phyloP scores from a whole-genome alignment of 2,888 invertebrate species.

The Mongoloraphidia duomilia region DNA sequence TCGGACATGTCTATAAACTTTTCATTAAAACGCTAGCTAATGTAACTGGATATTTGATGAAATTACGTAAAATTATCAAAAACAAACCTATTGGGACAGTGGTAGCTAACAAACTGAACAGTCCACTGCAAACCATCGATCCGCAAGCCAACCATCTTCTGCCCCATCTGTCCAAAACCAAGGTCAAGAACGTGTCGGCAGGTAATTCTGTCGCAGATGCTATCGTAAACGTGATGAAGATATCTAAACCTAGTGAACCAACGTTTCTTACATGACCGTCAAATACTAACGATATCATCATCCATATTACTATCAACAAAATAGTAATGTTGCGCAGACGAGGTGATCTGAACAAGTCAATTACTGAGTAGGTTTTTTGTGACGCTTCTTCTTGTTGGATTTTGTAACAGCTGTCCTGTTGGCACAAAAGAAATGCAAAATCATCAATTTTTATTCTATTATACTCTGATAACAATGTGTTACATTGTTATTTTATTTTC shows the following conservation, averaged over 20 bases:
- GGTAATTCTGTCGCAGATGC: constrained; percentile 74
- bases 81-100: constrained; percentile 53
- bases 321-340: constrained; percentile 61
- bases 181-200: constrained; percentile 66
- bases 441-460: too few relatives aligned
- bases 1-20: too few relatives aligned
- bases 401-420: constrained; percentile 48
- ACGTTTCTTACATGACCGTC: constrained; percentile 83
- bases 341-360: constrained; percentile 69
- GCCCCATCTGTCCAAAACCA: constrained; percentile 67
- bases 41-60: too few relatives aligned
- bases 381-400: constrained; percentile 56
- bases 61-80: neutral
- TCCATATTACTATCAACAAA: constrained; percentile 71
- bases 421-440: constrained; percentile 15
- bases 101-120: constrained; percentile 66
- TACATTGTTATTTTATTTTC: neutral
- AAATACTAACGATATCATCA: constrained; percentile 77
- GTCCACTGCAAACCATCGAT: constrained; percentile 64
- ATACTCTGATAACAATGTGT: too few relatives aligned
- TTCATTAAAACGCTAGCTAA: too few relatives aligned
- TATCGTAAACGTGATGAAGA: constrained; percentile 75
- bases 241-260: constrained; percentile 63
- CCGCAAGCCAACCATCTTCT: constrained; percentile 74
- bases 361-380: constrained; percentile 56